A percentile compares a stretch with the other conserved stretches of the same genome.
phyloP scores from a whole-genome alignment of 2,113 vertebrate species.

The Pao palembangensis region DNA sequence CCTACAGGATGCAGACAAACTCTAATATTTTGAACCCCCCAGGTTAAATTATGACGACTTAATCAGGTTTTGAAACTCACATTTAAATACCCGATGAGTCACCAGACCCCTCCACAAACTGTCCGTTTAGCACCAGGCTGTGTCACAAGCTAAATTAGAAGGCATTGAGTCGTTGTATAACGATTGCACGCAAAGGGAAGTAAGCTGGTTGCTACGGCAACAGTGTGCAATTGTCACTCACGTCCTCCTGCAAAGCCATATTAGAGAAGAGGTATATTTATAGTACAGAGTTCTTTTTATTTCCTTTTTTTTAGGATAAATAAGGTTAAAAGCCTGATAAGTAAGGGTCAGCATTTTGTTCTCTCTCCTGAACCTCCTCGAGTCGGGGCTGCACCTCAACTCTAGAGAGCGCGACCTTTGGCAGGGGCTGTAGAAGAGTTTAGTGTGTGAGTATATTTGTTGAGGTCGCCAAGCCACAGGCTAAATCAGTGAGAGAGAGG shows the following conservation, averaged over 20 bases:
- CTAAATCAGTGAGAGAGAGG: background rate
- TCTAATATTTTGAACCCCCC: background rate
- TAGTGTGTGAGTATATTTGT: constrained; percentile 26
- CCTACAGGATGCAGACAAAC: background rate
- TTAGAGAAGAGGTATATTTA: constrained; percentile 31
- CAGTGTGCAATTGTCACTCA: constrained; percentile 38
- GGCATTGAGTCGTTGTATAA: constrained; percentile 45
- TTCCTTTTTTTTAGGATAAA: background rate
- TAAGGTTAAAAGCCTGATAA: background rate
- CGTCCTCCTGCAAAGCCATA: constrained; percentile 30
- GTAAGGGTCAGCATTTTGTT: background rate
- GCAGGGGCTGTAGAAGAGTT: background rate
- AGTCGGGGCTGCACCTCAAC: too few relatives aligned
- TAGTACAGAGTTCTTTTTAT: background rate
- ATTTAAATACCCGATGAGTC: constrained; percentile 24
- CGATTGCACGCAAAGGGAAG: constrained; percentile 22
- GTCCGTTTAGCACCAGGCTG: constrained; percentile 24
- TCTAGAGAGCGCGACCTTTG: background rate
- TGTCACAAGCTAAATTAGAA: constrained; percentile 40
- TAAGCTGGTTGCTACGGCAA: constrained; percentile 59
- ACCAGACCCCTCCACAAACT: background rate
- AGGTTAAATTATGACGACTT: background rate
- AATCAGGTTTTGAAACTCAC: constrained; percentile 18
- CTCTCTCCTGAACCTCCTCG: too few relatives aligned
- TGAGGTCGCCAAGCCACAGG: constrained; percentile 13